Base-by-base conservation (phyloP, 2,888 invertebrate species). In the Steromphala cineraria region DNA sequence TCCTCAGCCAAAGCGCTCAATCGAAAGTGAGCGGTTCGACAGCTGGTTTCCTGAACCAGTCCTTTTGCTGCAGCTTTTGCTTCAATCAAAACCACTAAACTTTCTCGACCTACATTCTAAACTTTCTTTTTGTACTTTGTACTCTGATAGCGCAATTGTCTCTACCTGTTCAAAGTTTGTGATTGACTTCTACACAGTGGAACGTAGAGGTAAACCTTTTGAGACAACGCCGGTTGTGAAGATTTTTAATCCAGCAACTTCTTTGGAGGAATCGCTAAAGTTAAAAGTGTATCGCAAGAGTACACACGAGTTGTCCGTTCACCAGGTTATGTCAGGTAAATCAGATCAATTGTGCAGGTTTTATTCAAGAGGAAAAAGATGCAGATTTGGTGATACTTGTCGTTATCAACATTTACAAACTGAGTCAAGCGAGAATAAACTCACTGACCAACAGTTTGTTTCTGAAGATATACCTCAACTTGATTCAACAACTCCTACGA, bases 381-480 rank as follows among this genome's bases (percentile, higher is more conserved):
- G 86, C 83, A 82, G 53, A 56, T 86, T 83, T 82, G 84, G 86
- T 81, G 83, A 84, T 62, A 62, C 80, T 78, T 86, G 86, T 82
- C 85, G 80, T 79, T 88, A 87, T 85, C 80, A 81, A 17, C 87
- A 87, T 82, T 56, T 62, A 31, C 36, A 36, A 78, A 74, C 67
- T 62, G 52, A 78, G n/a, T 19, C 13, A 40, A 36, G 36, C 10
- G 75, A n/a, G 21, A 1, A 5, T 28, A 19, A 10, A 10, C 7
- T 24, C 19, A 19, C 56, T 15, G 19, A 46, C 46, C 46, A 46
- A 46, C 46, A 46, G 46, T 46, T 46, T 46, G 56, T 56, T 8
- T 56, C 24, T 56, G 56, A 56, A 56, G 56, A 56, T 7, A 15
- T 7, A 17, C 7, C 46, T 8, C 46, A 46, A 5, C 46, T 46